A percentile compares a stretch with the other conserved stretches of the same genome.
These are phyloP conservation scores for Pammene aurita DNA, from an alignment of 2,888 invertebrate species.

Conservation along the genomic window DNA sequence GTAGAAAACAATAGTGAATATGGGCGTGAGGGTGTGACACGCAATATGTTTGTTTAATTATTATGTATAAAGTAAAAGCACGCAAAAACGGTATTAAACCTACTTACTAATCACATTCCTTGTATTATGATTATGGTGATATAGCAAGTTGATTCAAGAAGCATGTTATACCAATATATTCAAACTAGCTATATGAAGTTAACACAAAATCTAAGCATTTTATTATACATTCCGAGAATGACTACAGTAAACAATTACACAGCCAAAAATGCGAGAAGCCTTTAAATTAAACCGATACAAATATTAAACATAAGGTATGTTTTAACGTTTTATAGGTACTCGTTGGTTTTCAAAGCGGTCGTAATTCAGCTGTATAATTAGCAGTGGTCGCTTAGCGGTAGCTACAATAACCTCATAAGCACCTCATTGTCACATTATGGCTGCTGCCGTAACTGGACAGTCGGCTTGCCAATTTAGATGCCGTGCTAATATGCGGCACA, in stretches of 20 bases:
- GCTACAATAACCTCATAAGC: constrained; percentile 3
- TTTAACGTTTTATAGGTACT: no score
- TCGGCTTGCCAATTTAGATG: constrained; percentile 22
- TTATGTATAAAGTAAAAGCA: neutral
- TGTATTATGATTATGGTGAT: no score
- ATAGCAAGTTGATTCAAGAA: no score
- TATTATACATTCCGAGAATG: no score
- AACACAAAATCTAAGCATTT: no score
- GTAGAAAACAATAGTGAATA: constrained; percentile 17
- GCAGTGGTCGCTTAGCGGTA: neutral
- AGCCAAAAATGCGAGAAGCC: no score
- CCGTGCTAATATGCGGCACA: constrained; percentile 20
- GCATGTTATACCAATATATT: no score
- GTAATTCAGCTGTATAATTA: neutral
- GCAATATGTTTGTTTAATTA: constrained; percentile 1
- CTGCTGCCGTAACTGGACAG: constrained; percentile 17
- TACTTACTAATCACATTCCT: neutral
- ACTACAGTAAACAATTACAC: no score
- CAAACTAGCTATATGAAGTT: no score
- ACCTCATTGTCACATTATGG: constrained; percentile 29
- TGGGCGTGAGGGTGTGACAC: constrained; percentile 4
- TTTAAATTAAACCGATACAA: no score
- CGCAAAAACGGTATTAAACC: neutral
- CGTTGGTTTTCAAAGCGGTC: neutral
- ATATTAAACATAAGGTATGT: no score